Percentiles rank a stretch among this genome's conserved stretches.
phyloP scores from a whole-genome alignment of 2,888 invertebrate genomes.

The Diarsia mendica region DNA sequence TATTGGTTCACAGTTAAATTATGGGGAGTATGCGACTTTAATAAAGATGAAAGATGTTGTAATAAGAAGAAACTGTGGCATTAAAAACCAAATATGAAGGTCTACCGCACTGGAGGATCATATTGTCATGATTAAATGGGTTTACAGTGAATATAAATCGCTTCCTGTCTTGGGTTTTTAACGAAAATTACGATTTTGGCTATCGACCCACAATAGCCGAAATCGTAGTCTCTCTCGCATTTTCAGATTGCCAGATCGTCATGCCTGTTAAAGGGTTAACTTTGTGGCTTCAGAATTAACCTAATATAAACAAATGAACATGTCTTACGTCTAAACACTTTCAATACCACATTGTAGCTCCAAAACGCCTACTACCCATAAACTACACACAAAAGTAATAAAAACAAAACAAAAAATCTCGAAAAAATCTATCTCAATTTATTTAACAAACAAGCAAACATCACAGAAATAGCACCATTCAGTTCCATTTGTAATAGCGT shows the following conservation, averaged over 20 bases:
- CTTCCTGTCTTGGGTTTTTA: too few relatives aligned
- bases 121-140: too few relatives aligned
- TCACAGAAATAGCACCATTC: slow-evolving; percentile 32
- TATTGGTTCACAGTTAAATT: background rate
- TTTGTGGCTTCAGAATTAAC: background rate
- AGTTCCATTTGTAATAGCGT: slow-evolving; percentile 28
- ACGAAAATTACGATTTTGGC: too few relatives aligned
- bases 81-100: background rate
- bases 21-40: background rate
- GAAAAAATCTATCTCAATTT: slow-evolving; percentile 26
- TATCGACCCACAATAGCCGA: too few relatives aligned
- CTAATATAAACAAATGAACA: background rate
- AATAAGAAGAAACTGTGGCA: background rate
- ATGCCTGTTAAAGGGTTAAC: too few relatives aligned
- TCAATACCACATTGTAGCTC: background rate
- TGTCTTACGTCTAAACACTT: background rate
- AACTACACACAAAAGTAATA: background rate
- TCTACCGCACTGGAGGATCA: background rate
- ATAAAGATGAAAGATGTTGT: background rate
- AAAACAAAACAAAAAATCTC: background rate
- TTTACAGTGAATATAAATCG: too few relatives aligned
- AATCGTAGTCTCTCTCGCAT: too few relatives aligned
- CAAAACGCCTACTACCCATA: background rate
- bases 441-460: slow-evolving; percentile 8
- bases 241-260: too few relatives aligned